Evolutionary conservation across 2,797 vertebrate species (phyloP), one percentile per base, ranked within the genome.

Genomic region (Falco columbarius): DNA sequence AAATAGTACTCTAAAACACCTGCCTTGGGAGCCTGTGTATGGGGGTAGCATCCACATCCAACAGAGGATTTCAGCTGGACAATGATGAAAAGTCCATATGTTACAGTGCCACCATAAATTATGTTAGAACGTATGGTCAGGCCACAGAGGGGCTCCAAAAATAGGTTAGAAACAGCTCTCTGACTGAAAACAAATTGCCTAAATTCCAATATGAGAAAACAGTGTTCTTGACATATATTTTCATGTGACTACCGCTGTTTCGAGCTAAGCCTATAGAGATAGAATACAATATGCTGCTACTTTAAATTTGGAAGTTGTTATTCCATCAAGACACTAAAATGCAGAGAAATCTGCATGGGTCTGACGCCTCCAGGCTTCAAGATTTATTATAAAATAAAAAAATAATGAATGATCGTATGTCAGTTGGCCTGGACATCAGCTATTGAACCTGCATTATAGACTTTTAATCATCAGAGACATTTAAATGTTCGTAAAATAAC

Each of bases 51-150:
- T 93, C 98, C 95, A 97, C 63, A 97, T 95, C 97, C 98, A 98
- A 98, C 97, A 97, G 98, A 98, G 98, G 98, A 98, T 98, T 98
- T 98, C 98, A 96, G 98, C 98, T 94, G 98, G 98, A 99, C 99
- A 99, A 98, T 99, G 98, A 99, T 99, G 98, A 99, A 99, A 99
- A 99, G 99, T 99, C 99, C 98, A 98, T 99, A 99, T 99, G 99
- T 98, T 99, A 98, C 97, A 90, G 93, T 98, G 98, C 98, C 98
- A 98, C 98, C 98, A 99, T 99, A 99, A 99, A 99, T 99, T 99
- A 99, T 98, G 98, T 99, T 98, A 97, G 98, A 98, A 98, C 97
- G 97, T 97, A 98, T 97, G 98, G 98, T 98, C 98, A 98, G 98
- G 99, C 98, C 98, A 98, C 98, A 98, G 91, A 98, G 98, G 99